A percentile compares a stretch with the other conserved stretches of the same genome.
phyloP scores from a whole-genome alignment of 2,888 invertebrate genomes.

The Drosophila colorata region DNA sequence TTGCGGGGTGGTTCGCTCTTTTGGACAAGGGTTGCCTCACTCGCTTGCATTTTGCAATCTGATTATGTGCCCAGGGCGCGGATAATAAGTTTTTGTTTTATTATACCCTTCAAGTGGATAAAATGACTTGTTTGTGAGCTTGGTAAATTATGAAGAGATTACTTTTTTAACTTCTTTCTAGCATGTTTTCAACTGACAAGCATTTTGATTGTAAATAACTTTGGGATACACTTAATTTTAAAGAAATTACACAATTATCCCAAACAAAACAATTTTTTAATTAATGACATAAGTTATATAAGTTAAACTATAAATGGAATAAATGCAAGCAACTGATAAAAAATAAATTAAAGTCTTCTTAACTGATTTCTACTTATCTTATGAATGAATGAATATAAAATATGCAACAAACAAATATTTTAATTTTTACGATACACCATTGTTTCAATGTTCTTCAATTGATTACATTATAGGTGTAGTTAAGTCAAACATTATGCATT shows the following conservation, averaged over 20 bases:
- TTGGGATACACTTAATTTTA: not conserved
- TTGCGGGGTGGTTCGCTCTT: constrained; percentile 19
- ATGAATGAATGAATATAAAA: no score
- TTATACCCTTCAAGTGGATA: constrained; percentile 29
- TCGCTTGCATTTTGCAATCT: constrained; percentile 64
- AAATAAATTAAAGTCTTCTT: no score
- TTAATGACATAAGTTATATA: no score
- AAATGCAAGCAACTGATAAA: no score
- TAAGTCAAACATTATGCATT: no score
- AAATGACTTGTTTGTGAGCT: not conserved
- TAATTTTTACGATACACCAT: no score
- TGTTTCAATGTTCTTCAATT: no score
- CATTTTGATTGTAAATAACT: not conserved
- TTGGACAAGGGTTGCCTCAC: constrained; percentile 50
- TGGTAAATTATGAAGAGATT: not conserved
- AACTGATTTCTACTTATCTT: no score
- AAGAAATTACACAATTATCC: not conserved
- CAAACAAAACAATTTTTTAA: no score
- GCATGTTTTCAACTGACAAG: not conserved
- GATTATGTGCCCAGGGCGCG: constrained; percentile 63
- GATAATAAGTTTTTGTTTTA: constrained; percentile 64
- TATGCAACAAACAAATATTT: no score
- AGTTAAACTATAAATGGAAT: no score
- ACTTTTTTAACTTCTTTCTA: not conserved
- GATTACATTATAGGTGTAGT: no score